These are phyloP conservation scores for Choreutis nemorana DNA, from an alignment of 2,888 invertebrate species.

Conservation along the genomic window DNA sequence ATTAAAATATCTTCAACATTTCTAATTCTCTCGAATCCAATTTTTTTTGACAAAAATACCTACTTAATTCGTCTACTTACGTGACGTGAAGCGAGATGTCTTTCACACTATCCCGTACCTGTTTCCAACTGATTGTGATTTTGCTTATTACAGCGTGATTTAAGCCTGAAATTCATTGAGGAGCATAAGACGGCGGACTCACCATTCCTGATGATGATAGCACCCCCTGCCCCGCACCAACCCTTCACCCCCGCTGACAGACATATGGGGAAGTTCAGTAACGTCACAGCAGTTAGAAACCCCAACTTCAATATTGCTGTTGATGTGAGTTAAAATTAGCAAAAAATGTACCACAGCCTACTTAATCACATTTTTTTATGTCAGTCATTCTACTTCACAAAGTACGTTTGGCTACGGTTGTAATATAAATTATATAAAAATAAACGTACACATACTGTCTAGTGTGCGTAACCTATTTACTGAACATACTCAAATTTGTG, in stretches of 20 bases:
- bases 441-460: no score
- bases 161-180: constrained; percentile 41
- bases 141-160: constrained; percentile 34
- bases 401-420: background rate
- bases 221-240: constrained; percentile 87
- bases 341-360: background rate
- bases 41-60: no score
- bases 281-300: constrained; percentile 69
- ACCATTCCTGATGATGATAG: constrained; percentile 86
- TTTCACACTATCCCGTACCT: no score
- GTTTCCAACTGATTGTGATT: no score
- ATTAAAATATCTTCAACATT: no score
- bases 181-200: constrained; percentile 39
- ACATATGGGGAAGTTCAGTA: constrained; percentile 69
- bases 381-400: background rate
- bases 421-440: no score
- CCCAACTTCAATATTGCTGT: constrained; percentile 72
- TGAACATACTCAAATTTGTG: no score
- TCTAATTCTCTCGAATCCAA: background rate
- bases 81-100: no score
- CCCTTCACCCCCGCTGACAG: constrained; percentile 85
- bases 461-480: no score
- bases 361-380: constrained; percentile 1
- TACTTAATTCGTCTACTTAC: no score
- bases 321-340: constrained; percentile 20